phyloP scores from a whole-genome alignment of 2,113 vertebrate species.

The Dissostichus mawsoni region DNA sequence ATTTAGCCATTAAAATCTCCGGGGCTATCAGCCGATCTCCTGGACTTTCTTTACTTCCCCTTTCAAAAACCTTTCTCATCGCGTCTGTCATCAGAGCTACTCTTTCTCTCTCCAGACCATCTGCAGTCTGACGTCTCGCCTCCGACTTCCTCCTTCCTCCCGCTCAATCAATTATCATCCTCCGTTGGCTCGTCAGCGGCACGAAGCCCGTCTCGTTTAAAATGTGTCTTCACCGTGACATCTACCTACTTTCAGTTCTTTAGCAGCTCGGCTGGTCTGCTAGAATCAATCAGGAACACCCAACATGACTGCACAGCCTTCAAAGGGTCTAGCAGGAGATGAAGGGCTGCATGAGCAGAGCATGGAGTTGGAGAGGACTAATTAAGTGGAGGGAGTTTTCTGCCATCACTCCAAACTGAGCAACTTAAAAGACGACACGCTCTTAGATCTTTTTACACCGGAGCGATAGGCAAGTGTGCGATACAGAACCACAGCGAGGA shows the following conservation, averaged over 20 bases:
- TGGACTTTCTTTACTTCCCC: background rate
- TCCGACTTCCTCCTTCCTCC: conserved; percentile 15
- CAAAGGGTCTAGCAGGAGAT: conserved; percentile 60
- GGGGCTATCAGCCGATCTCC: conserved; percentile 6
- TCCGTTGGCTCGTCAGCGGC: background rate
- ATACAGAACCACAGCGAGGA: background rate
- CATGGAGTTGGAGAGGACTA: conserved; percentile 57
- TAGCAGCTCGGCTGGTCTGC: conserved; percentile 42
- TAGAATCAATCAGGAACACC: conserved; percentile 45
- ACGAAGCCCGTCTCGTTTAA: conserved; percentile 12
- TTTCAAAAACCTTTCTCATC: conserved; percentile 32
- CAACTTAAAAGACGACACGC: conserved; percentile 57
- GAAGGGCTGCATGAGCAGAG: conserved; percentile 56
- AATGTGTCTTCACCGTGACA: conserved; percentile 26
- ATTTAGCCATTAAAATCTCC: conserved; percentile 29
- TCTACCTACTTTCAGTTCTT: conserved; percentile 32
- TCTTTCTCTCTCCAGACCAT: conserved; percentile 12
- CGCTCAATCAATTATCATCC: conserved; percentile 27
- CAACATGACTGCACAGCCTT: conserved; percentile 39
- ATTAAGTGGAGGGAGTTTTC: conserved; percentile 58
- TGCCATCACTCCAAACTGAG: conserved; percentile 59
- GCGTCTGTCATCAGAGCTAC: conserved; percentile 6
- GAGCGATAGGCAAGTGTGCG: background rate
- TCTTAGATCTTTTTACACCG: conserved; percentile 56
- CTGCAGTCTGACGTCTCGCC: background rate